Conservation (phyloP, 2,888 invertebrate species). For the Pterostichus madidus region DNA sequence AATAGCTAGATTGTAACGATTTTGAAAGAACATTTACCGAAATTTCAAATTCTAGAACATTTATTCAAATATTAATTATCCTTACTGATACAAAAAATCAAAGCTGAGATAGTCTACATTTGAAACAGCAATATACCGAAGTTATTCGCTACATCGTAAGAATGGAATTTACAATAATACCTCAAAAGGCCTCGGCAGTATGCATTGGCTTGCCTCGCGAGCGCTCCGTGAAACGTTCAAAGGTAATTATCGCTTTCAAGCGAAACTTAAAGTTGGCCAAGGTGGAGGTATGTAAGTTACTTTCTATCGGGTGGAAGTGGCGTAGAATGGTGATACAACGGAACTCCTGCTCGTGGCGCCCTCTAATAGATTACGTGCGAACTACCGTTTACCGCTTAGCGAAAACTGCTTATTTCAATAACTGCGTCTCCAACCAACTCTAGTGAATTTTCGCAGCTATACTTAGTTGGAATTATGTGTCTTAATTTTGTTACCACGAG, state of each 20-base stretch:
- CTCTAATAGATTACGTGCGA: slow-evolving; percentile 63
- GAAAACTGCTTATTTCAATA: slow-evolving; percentile 66
- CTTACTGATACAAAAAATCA: no score
- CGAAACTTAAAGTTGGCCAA: slow-evolving; percentile 43
- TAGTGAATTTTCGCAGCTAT: slow-evolving; percentile 26
- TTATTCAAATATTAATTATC: no score
- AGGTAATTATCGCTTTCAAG: slow-evolving; percentile 55
- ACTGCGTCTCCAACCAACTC: slow-evolving; percentile 1
- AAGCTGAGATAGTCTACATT: neutral
- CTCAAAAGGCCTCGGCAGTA: slow-evolving; percentile 20
- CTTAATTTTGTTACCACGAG: slow-evolving; percentile 31
- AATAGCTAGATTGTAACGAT: no score
- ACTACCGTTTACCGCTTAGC: slow-evolving; percentile 59
- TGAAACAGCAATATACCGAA: slow-evolving; percentile 22
- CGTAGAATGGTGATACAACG: neutral
- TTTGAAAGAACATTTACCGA: no score
- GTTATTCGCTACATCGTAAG: slow-evolving; percentile 28
- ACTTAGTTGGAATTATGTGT: slow-evolving; percentile 41
- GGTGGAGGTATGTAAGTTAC: slow-evolving; percentile 41
- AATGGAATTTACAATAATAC: slow-evolving; percentile 60
- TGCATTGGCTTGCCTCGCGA: slow-evolving; percentile 38
- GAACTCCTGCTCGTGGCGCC: slow-evolving; percentile 20
- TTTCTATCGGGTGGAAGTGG: slow-evolving; percentile 6
- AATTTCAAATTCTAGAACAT: no score
- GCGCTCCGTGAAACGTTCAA: slow-evolving; percentile 49